Percentiles rank a stretch among this genome's conserved stretches.
phyloP scores from a whole-genome alignment of 2,113 vertebrate species.

The Eleginops maclovinus region DNA sequence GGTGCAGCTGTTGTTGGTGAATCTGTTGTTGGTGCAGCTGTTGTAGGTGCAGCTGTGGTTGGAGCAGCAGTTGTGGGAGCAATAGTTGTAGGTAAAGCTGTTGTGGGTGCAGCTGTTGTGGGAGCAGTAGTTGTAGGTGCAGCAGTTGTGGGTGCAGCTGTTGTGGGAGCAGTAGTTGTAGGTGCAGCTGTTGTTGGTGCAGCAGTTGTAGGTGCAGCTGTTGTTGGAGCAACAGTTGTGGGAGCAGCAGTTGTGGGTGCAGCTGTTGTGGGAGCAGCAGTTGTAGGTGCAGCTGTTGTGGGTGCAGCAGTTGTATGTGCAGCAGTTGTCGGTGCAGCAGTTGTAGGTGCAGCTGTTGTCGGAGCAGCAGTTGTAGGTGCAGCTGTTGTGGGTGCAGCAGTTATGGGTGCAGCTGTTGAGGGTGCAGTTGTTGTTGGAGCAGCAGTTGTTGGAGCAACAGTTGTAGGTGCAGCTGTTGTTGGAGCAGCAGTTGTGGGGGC shows the following conservation, averaged over 20 bases:
- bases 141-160: rapidly evolving
- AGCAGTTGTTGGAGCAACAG: not conserved
- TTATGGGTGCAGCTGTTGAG: not conserved
- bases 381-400: not conserved
- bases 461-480: not conserved
- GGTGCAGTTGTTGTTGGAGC: not conserved
- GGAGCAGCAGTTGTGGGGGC: not conserved
- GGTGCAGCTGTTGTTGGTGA: not conserved
- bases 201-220: not conserved
- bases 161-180: not conserved
- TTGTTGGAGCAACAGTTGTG: not conserved
- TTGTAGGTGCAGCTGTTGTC: not conserved
- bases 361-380: not conserved
- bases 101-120: not conserved
- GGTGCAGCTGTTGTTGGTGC: not conserved
- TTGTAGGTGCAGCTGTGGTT: not conserved
- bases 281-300: not conserved
- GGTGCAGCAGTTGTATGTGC: not conserved
- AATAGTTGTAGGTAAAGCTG: not conserved
- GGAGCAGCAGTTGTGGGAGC: not conserved
- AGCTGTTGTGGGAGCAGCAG: not conserved
- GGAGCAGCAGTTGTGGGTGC: not conserved
- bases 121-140: not conserved
- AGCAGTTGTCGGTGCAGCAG: not conserved
- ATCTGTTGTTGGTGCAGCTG: not conserved